Percentiles rank a stretch among this genome's conserved stretches.
Evolutionary conservation across 2,888 invertebrate species (phyloP).

Genomic region (Cataglyphis rosenhaueri): DNA sequence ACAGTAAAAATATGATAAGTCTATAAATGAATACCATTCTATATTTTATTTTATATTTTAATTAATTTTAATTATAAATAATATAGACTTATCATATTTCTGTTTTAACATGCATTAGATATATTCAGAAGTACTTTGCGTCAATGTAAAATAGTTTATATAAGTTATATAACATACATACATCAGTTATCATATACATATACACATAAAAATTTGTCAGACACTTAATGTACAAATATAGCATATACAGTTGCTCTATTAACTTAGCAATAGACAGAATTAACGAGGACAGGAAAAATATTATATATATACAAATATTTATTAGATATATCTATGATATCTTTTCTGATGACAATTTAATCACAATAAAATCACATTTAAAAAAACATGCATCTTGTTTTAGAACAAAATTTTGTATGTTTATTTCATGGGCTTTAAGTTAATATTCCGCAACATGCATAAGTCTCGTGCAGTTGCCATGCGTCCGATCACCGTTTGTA

Average conservation of each 20-base stretch:
- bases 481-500: conserved; percentile 91
- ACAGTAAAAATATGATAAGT: neutral
- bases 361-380: neutral
- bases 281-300: neutral
- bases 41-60: neutral
- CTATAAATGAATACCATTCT: neutral
- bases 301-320: conserved; percentile 11
- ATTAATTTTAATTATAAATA: neutral
- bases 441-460: conserved; percentile 94
- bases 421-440: conserved; percentile 87
- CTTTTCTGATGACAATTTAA: too few relatives aligned
- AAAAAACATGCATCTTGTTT: neutral
- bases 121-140: neutral
- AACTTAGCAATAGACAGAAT: neutral
- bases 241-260: neutral
- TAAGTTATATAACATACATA: neutral
- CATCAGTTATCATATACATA: neutral
- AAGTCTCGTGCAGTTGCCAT: conserved; percentile 95
- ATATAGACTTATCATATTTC: conserved; percentile 3
- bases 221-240: neutral
- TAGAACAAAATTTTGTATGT: neutral
- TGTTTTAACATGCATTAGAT: neutral
- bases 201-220: neutral
- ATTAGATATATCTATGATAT: conserved; percentile 22
- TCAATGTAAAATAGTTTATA: neutral